Evolutionary conservation across 1,140 invertebrate genomes (phyloP), one percentile per base, ranked within the genome.

Genomic region (Trichoplusia ni): DNA sequence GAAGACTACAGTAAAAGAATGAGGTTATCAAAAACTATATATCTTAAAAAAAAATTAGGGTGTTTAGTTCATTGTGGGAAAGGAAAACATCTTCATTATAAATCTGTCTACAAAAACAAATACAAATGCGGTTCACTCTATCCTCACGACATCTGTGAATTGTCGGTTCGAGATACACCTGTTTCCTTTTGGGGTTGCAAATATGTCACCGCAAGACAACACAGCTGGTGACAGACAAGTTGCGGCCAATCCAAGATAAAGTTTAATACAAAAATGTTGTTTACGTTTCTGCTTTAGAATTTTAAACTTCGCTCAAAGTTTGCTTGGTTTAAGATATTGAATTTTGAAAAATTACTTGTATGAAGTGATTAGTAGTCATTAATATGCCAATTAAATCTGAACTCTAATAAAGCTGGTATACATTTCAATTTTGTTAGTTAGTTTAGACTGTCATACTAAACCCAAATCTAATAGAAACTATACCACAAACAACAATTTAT

Each of bases 121-220:
- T 29, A 42, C 19, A 16, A 38, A 25, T 14, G n/a, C 13, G 7
- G 37, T 31, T 37, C 49, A 14, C 9, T 19, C 14, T 13, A 42
- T 58, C 42, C 37, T 38, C 51, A 54, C 53, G 37, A 58, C 53
- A 58, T 58, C 37, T 58, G 53, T 58, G 38, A 42, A 23, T 37
- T 58, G 53, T 40, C 38, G 8, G 14, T 31, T 29, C 16, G 23
- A 47, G 25, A 16, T 16, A 38, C 51, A 58, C 53, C 53, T 58
- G 53, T 58, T 58, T 58, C 53, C 53, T 58, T 27, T 42, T 7
- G 19, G 37, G 21, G 42, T 25, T 58, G 37, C 37, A 42, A 54
- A 54, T 54, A 58, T 18, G 38, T 18, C 47, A 29, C 33, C 38
- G 29, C 23, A 14, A 13, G 25, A 25, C 23, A 27, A 47, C 9